phyloP scores from a whole-genome alignment of 2,888 invertebrate genomes.

The Folsomia candida region DNA sequence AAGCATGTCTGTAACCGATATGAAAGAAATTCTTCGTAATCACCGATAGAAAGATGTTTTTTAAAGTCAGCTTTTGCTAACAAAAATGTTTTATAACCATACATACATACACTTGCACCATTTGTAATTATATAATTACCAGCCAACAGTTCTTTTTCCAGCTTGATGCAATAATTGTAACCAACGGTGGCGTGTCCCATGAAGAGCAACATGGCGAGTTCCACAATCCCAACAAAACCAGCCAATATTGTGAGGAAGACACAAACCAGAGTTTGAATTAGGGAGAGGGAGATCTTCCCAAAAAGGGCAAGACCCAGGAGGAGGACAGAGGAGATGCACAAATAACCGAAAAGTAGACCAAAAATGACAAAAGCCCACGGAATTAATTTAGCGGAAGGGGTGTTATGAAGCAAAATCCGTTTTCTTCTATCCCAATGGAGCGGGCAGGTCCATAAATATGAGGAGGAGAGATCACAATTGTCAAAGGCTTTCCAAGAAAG shows the following conservation, averaged over 20 bases:
- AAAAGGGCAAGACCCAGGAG: not conserved
- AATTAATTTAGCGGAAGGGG: not conserved
- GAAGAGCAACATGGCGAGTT: not conserved
- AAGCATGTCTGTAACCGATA: no score
- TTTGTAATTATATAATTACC: no score
- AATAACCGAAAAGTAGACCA: not conserved
- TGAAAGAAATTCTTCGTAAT: no score
- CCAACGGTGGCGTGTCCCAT: not conserved
- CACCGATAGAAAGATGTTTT: no score
- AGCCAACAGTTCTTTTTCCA: not conserved
- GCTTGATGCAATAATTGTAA: not conserved
- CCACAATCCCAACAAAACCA: not conserved
- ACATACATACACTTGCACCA: not conserved
- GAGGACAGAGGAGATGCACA: not conserved
- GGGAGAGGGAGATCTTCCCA: not conserved
- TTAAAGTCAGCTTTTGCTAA: no score
- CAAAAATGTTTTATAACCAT: not conserved
- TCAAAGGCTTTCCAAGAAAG: not conserved
- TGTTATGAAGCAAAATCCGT: not conserved
- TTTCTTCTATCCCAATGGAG: not conserved
- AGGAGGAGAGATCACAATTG: not conserved
- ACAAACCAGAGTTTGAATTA: not conserved
- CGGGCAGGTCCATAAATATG: not conserved
- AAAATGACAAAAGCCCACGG: not conserved
- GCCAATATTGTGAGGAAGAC: not conserved